phyloP scores from a whole-genome alignment of 2,797 vertebrate species.

The Alca torda region DNA sequence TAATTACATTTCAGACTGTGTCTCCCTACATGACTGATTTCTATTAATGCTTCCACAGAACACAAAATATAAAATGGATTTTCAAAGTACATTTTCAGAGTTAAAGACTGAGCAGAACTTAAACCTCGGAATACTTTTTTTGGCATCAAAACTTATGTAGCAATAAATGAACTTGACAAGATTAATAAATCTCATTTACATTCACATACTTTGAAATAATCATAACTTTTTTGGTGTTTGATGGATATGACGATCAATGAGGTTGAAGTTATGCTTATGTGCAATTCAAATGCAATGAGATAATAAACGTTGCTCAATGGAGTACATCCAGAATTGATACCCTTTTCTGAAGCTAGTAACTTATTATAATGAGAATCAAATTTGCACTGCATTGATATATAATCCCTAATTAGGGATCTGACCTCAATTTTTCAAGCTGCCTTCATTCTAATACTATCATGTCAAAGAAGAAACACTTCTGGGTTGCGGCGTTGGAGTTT shows the following conservation, averaged over 20 bases:
- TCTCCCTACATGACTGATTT: conserved; percentile 12
- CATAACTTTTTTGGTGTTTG: neutral
- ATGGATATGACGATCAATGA: neutral
- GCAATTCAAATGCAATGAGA: neutral
- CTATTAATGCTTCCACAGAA: conserved; percentile 10
- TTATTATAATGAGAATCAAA: conserved; percentile 12
- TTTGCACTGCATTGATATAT: neutral
- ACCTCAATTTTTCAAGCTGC: neutral
- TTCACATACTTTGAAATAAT: conserved; percentile 5
- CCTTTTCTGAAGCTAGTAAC: conserved; percentile 20
- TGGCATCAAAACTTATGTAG: neutral
- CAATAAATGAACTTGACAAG: neutral
- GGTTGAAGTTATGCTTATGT: neutral
- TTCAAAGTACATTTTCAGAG: neutral
- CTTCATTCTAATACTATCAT: neutral
- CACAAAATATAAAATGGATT: conserved; percentile 2
- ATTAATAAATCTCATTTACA: conserved; percentile 12
- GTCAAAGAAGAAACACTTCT: neutral
- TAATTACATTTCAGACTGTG: conserved; percentile 38
- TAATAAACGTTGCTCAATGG: neutral
- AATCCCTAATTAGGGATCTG: neutral
- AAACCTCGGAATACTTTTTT: neutral
- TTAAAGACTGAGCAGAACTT: neutral
- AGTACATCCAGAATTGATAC: neutral
- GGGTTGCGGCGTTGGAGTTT: neutral